Percentiles rank a stretch among this genome's conserved stretches.
These are phyloP conservation scores for Papilio polytes DNA, from an alignment of 1,140 invertebrate genomes.

Conservation along the genomic window DNA sequence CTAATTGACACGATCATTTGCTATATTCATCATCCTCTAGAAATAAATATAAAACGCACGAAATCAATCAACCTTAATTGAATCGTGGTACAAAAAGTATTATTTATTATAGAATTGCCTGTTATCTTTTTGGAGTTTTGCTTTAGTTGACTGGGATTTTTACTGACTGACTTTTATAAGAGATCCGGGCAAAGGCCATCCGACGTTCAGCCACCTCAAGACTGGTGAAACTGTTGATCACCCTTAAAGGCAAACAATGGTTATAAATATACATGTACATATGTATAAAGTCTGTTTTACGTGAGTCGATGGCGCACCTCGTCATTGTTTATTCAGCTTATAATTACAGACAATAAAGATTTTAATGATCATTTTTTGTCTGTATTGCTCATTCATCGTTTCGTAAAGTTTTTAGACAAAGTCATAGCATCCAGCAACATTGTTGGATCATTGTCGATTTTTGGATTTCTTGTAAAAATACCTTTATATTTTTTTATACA, in stretches of 20 bases:
- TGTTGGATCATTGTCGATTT: background rate
- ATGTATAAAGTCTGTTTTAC: constrained; percentile 17
- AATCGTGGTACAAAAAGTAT: background rate
- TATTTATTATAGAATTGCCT: background rate
- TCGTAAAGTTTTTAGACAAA: constrained; percentile 9
- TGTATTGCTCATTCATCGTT: constrained; percentile 24
- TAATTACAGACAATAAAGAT: constrained; percentile 29
- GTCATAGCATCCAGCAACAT: background rate
- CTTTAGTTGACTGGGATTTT: background rate
- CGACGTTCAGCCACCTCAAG: background rate
- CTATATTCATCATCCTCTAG: constrained; percentile 21
- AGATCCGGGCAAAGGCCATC: background rate
- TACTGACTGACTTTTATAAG: background rate
- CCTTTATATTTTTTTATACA: background rate
- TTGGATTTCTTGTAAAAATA: background rate
- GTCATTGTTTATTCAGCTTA: constrained; percentile 34
- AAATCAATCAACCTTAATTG: background rate
- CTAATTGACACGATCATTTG: constrained; percentile 26
- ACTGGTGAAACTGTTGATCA: background rate
- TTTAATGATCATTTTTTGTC: constrained; percentile 28
- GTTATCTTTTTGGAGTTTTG: background rate
- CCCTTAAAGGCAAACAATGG: background rate
- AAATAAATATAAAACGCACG: constrained; percentile 2
- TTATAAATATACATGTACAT: background rate
- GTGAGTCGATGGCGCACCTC: background rate